Base-by-base conservation (phyloP, 2,888 invertebrate genomes). In the Drosophila setosimentum region DNA sequence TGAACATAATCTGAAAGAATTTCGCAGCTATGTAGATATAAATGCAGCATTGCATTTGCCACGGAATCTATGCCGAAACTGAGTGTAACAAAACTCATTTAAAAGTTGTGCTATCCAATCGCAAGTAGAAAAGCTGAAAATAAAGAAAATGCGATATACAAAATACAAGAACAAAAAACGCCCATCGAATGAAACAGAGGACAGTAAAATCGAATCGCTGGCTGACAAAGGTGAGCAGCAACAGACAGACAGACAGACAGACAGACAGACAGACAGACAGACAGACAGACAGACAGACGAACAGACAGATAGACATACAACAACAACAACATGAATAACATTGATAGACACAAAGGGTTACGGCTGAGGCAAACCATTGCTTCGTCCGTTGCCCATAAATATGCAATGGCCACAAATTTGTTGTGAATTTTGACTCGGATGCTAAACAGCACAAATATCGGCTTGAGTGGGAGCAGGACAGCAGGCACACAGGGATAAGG, bases 351-450 rank as follows among this genome's bases (percentile, higher is more conserved):
- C 29, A 60, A 57, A 42, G 62, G 76, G 62, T 65, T 54, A 55
- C 27, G n/a, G 29, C 11, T 10, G 37, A 35, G 32, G 18, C 32
- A 13, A 6, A 2, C 24, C n/a, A 45, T 24, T 7, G 37, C 21
- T 18, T 13, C 29, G 1, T 3, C 16, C 29, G 13, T 64, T 27
- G 40, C 40, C 40, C 76, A 78, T 75, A 79, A 78, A 78, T 78
- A 78, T 78, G 78, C 78, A 78, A 75, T 78, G 68, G 63, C 74
- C 79, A 74, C 75, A 79, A 75, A 80, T 68, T 75, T 72, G 68
- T 80, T 80, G 71, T 68, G 80, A 79, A 79, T 70, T 74, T 59
- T 59, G 62, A 55, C 59, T 60, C 49, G 50, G 61, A 49, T 62
- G 65, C 40, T 49, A 59, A 59, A 48, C 58, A 49, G 60, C 45